Percentiles rank a stretch among this genome's conserved stretches.
These are phyloP conservation scores for Polyommatus iphigenia DNA, from an alignment of 2,888 invertebrate genomes.

Conservation along the genomic window DNA sequence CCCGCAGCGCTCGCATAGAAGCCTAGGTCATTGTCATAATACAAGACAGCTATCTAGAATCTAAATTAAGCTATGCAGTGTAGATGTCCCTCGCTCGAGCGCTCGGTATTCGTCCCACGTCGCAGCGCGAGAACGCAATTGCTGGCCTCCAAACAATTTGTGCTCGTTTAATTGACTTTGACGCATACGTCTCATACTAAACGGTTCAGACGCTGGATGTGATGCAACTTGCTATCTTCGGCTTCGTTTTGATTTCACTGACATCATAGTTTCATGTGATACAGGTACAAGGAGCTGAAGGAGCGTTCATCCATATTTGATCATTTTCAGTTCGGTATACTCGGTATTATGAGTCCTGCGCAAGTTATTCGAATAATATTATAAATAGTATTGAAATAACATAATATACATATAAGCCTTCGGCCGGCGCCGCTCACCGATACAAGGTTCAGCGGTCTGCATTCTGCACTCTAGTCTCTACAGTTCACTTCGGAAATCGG, in stretches of 20 bases:
- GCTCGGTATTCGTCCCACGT: constrained; percentile 9
- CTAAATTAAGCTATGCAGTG: background rate
- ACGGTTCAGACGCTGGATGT: background rate
- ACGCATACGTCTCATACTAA: constrained; percentile 16
- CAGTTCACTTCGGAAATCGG: background rate
- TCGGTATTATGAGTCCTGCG: no score
- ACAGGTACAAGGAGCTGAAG: no score
- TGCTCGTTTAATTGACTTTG: constrained; percentile 19
- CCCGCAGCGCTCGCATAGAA: background rate
- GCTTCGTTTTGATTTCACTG: background rate
- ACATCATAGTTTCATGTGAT: background rate
- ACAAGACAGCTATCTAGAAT: background rate
- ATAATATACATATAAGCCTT: background rate
- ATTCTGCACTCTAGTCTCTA: background rate
- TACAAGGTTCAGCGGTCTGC: background rate
- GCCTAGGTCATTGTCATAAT: background rate
- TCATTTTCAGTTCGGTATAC: no score
- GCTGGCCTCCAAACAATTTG: constrained; percentile 13
- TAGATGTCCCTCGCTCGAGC: background rate
- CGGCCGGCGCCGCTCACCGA: background rate
- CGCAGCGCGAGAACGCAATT: background rate
- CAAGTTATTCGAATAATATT: no score
- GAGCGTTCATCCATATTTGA: no score
- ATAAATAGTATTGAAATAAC: background rate
- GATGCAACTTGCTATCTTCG: background rate